Conservation (phyloP, 2,113 vertebrate genomes). For the Bos javanicus region DNA sequence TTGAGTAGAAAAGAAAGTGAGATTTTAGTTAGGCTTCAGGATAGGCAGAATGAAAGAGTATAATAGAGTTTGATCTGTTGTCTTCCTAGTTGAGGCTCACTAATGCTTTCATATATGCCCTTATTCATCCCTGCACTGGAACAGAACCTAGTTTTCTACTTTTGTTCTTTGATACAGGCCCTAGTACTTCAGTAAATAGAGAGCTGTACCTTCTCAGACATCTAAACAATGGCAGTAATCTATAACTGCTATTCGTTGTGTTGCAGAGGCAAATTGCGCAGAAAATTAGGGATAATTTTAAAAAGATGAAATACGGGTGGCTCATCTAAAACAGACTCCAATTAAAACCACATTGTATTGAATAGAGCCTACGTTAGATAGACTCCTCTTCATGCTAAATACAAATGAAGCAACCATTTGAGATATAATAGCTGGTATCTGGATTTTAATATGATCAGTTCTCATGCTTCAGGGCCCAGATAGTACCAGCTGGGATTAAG, state of each 20-base stretch:
- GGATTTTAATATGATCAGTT: conserved; percentile 74
- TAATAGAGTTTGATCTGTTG: background rate
- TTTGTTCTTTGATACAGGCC: background rate
- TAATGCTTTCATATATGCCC: background rate
- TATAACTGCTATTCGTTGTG: conserved; percentile 70
- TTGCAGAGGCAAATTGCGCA: conserved; percentile 73
- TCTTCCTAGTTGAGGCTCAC: background rate
- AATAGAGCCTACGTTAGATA: conserved; percentile 66
- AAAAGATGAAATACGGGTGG: conserved; percentile 79
- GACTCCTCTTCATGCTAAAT: conserved; percentile 71
- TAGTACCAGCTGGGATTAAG: conserved; percentile 70
- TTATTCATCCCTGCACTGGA: background rate
- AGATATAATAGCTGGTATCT: conserved; percentile 73
- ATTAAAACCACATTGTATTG: conserved; percentile 79
- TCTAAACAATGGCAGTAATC: conserved; percentile 72
- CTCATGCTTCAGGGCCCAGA: conserved; percentile 54
- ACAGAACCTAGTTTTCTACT: background rate
- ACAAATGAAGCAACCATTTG: conserved; percentile 70
- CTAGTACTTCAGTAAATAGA: conserved; percentile 39
- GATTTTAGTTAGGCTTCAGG: background rate
- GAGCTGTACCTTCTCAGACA: conserved; percentile 29
- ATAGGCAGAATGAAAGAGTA: background rate
- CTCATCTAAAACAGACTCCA: conserved; percentile 75
- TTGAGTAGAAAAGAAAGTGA: background rate
- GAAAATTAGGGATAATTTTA: conserved; percentile 77